A percentile compares a stretch with the other conserved stretches of the same genome.
Conservation (phyloP, 2,113 vertebrate genomes). For the Raja brachyura region DNA sequence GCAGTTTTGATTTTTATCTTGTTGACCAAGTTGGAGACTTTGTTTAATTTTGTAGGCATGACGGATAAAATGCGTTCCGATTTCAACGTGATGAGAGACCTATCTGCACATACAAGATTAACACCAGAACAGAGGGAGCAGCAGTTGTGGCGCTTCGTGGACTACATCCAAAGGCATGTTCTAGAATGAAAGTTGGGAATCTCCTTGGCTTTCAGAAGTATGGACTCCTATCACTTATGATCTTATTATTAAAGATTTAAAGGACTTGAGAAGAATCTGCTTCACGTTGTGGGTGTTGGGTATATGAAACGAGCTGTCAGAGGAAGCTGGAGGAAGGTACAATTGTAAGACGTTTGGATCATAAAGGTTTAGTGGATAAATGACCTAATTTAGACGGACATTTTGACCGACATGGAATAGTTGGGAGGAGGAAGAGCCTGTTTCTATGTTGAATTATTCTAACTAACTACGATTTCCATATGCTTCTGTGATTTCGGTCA, state of each 20-base stretch:
- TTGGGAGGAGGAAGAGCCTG: too few species aligned
- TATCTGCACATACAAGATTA: constrained; percentile 72
- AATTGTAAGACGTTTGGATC: too few species aligned
- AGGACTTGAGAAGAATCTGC: too few species aligned
- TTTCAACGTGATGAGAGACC: constrained; percentile 81
- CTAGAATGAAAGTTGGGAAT: neutral
- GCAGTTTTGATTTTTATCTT: neutral
- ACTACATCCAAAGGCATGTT: constrained; percentile 66
- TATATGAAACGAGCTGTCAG: too few species aligned
- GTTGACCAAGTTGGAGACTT: neutral
- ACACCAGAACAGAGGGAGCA: constrained; percentile 69
- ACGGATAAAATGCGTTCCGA: constrained; percentile 85
- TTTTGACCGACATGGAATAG: too few species aligned
- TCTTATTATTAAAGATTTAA: too few species aligned
- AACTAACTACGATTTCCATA: neutral
- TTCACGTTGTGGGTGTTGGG: too few species aligned
- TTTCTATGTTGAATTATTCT: too few species aligned
- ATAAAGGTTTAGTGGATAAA: too few species aligned
- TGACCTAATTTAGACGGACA: too few species aligned
- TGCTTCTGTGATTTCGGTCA: neutral
- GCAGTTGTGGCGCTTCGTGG: constrained; percentile 67
- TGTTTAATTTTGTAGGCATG: constrained; percentile 61
- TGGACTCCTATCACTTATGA: too few species aligned
- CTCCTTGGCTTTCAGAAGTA: neutral
- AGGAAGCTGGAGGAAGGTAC: too few species aligned